phyloP scores from a whole-genome alignment of 2,888 invertebrate genomes.

The Cerastoderma edule region DNA sequence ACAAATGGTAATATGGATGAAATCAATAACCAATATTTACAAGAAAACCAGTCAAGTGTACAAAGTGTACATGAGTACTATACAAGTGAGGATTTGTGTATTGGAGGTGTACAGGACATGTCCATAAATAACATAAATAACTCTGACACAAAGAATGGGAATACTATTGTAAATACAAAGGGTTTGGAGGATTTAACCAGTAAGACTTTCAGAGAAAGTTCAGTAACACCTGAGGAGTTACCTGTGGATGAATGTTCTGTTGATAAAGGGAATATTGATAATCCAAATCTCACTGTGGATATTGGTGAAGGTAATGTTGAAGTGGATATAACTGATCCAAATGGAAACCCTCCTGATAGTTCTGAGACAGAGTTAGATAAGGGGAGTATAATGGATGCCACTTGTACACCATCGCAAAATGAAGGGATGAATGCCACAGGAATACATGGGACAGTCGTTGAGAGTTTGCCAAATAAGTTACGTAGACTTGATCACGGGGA shows the following conservation, averaged over 20 bases:
- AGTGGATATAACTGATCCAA: background rate
- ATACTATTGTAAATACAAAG: slow-evolving; percentile 8
- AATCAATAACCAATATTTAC: slow-evolving; percentile 24
- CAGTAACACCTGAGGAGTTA: background rate
- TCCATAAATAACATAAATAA: slow-evolving; percentile 20
- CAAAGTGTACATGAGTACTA: slow-evolving; percentile 4
- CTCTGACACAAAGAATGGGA: slow-evolving; percentile 11
- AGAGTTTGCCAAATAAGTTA: background rate
- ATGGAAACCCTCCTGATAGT: background rate
- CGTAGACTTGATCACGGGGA: background rate
- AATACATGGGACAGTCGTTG: no score
- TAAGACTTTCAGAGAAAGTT: no score
- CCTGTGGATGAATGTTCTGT: background rate
- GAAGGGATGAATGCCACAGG: no score
- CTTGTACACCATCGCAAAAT: no score
- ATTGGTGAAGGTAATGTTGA: background rate
- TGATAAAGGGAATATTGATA: background rate
- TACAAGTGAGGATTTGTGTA: slow-evolving; percentile 13
- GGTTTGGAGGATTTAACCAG: background rate
- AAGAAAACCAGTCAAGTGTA: slow-evolving; percentile 13
- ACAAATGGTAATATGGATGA: slow-evolving; percentile 20
- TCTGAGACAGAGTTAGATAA: background rate
- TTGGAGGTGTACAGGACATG: slow-evolving; percentile 14
- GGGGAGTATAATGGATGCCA: slow-evolving; percentile 2
- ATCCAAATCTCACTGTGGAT: background rate